Evolutionary conservation across 2,797 vertebrate genomes (phyloP).

Genomic region (Pipistrellus pipistrellus): DNA sequence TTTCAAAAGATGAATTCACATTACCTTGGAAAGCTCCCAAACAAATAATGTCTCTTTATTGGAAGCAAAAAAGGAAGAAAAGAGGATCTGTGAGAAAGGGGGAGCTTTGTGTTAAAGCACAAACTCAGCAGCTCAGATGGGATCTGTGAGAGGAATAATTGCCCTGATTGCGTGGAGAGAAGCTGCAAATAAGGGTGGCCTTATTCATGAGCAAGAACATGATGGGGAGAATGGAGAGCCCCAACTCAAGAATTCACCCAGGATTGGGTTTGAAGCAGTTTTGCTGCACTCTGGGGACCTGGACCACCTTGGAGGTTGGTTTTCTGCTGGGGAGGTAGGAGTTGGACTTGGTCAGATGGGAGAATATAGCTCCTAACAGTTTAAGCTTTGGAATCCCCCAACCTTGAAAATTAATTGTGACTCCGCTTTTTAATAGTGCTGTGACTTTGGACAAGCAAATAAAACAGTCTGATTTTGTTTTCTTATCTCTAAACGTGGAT

Average conservation of each 20-base stretch:
- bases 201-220: neutral
- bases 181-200: conserved; percentile 36
- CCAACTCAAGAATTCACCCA: conserved; percentile 29
- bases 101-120: conserved; percentile 86
- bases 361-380: neutral
- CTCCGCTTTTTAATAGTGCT: neutral
- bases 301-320: neutral
- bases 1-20: conserved; percentile 83
- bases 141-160: conserved; percentile 76
- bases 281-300: neutral
- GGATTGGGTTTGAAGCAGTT: neutral
- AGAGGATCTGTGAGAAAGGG: conserved; percentile 83
- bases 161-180: conserved; percentile 79
- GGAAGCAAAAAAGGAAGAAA: conserved; percentile 88
- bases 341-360: neutral
- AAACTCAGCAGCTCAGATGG: conserved; percentile 85
- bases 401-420: neutral
- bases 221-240: neutral
- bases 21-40: conserved; percentile 88
- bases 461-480: neutral
- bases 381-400: neutral
- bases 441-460: neutral
- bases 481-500: neutral
- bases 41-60: conserved; percentile 88
- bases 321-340: neutral